These are phyloP conservation scores for Galeopterus variegatus DNA, from an alignment of 2,113 vertebrate genomes.

Conservation along the genomic window DNA sequence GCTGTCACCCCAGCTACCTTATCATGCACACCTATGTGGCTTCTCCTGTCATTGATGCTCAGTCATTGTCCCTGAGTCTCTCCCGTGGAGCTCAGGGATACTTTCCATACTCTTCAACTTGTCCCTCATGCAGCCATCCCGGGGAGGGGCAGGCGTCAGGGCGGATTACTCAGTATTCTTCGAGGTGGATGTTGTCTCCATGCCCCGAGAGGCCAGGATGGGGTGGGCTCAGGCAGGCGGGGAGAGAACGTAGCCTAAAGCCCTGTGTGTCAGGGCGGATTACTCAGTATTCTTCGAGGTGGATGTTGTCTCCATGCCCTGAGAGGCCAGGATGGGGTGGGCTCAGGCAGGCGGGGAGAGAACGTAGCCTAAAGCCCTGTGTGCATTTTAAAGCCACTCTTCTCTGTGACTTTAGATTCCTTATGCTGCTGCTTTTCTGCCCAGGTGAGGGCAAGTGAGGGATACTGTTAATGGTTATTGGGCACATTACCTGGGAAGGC, in stretches of 20 bases:
- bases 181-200: neutral
- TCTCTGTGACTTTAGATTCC: neutral
- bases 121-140: rapidly evolving
- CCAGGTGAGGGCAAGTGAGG: rapidly evolving
- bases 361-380: rapidly evolving
- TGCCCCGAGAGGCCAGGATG: neutral
- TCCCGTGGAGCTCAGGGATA: neutral
- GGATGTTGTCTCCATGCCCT: neutral
- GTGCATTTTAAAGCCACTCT: neutral
- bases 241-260: rapidly evolving
- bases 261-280: rapidly evolving
- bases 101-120: rapidly evolving
- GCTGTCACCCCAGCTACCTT: too few relatives aligned
- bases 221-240: rapidly evolving
- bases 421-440: neutral
- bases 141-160: neutral
- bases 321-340: rapidly evolving
- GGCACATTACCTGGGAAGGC: neutral
- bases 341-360: neutral
- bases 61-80: neutral
- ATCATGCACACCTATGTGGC: neutral
- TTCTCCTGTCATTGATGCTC: neutral
- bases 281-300: rapidly evolving
- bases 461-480: neutral
- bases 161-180: rapidly evolving